Base-by-base conservation (phyloP, 2,888 invertebrate species). In the Rhorus exstirpatorius region DNA sequence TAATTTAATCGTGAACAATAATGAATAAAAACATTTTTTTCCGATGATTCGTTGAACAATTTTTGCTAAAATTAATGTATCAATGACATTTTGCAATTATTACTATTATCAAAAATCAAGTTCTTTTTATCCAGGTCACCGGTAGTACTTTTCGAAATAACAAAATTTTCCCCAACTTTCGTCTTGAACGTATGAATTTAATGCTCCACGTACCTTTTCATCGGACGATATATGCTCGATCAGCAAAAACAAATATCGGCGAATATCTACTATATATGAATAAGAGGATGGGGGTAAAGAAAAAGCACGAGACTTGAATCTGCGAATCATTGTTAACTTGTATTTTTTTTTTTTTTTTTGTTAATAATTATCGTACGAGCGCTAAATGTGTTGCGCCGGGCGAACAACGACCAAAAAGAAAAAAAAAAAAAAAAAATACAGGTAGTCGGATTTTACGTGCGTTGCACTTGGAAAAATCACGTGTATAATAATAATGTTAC, bases 381-480 rank as follows among this genome's bases (percentile, higher is more conserved):
- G 79, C 81, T 81, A 77, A 86, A 85, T n/a, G n/a, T 87, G 85
- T 87, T 85, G 83, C 85, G 84, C 84, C 81, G 84, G 70, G 84
- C 87, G 87, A 82, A 89, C 88, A 87, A 88, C 87, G 87, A 88
- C 88, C 88, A n/a, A n/a, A n/a, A n/a, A n/a, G n/a, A n/a, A n/a
- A n/a, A n/a, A n/a, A n/a, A n/a, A n/a, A n/a, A n/a, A n/a, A n/a
- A n/a, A 87, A 87, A 88, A 89, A 88, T 90, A 90, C 90, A 90
- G 89, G 86, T 90, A 89, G 85, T 89, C 82, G 86, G 88, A 88
- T 87, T 84, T 90, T 88, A 88, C 81, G 91, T 91, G 91, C 91
- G 87, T 90, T 87, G 91, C 91, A 91, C 91, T 88, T 88, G 89
- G 89, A 90, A 90, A 84, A 90, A 90, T 88, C 89, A 87, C 86